Evolutionary conservation across 2,888 invertebrate genomes (phyloP).

Genomic region (Drosophila greeni): DNA sequence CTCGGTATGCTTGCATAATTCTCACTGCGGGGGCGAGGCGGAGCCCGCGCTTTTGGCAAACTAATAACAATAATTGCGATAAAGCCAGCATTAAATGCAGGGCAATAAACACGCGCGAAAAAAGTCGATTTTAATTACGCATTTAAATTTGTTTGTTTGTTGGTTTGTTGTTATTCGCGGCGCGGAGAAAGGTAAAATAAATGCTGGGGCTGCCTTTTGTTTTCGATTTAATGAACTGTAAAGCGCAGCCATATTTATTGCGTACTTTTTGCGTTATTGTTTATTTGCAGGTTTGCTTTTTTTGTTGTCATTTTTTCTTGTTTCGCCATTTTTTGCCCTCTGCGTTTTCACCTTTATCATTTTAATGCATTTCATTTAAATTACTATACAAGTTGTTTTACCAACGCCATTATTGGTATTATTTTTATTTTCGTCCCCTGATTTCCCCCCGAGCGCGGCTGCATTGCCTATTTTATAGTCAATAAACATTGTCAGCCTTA

Average conservation of each 20-base stretch:
- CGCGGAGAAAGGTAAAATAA: constrained; percentile 40
- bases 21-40: constrained; percentile 21
- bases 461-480: constrained; percentile 58
- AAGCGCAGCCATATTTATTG: constrained; percentile 70
- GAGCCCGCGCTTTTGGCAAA: constrained; percentile 52
- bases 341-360: constrained; percentile 51
- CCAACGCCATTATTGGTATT: constrained; percentile 47
- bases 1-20: constrained; percentile 56
- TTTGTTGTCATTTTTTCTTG: constrained; percentile 18
- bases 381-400: constrained; percentile 63
- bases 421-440: constrained; percentile 26
- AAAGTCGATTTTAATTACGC: constrained; percentile 46
- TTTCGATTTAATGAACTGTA: constrained; percentile 73
- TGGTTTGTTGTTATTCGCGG: constrained; percentile 31
- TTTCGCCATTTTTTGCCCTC: constrained; percentile 15
- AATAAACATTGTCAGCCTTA: constrained; percentile 66
- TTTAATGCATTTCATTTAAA: constrained; percentile 70
- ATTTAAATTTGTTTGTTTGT: constrained; percentile 44
- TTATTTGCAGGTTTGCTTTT: constrained; percentile 49
- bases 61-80: constrained; percentile 72
- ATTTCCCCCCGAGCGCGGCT: constrained; percentile 4
- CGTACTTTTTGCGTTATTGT: constrained; percentile 60
- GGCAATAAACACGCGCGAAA: constrained; percentile 47
- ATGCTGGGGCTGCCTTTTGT: constrained; percentile 63
- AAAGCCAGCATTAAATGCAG: constrained; percentile 67